Base-by-base conservation (phyloP, 2,888 invertebrate species). In the Tachina fera region DNA sequence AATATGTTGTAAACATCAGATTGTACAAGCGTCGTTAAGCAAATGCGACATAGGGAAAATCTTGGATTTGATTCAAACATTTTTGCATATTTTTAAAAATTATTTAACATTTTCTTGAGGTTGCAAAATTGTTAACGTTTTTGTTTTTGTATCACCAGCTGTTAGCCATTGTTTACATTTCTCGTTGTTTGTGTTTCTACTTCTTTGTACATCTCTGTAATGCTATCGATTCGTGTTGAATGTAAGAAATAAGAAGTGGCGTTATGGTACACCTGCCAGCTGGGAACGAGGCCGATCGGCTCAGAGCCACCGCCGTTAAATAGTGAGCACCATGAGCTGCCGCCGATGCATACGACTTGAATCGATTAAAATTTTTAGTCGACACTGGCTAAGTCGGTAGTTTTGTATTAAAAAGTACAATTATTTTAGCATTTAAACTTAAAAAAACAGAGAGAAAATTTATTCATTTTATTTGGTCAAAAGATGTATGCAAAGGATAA, bases 1-100 rank as follows among this genome's bases (percentile, higher is more conserved):
- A 87, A 83, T 47, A 86, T 65, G 65, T 79, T 72, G 11, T 81
- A 79, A 1, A 10, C 16, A 53, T 79, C 51, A 22, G 41, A 22
- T 67, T 72, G 49, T 41, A 49, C 16, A 31, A 78, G 2, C 5
- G 19, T 31, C 10, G n/a, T 39, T 11, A 83, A 14, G n/a, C 83
- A 83, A 39, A 67, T 78, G 1, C 83, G 63, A 11, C 83, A 83
- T 5, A 83, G 9, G 10, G 45, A 39, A 2, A 47, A 22, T 61
- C 74, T 77, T 47, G 74, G 47, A 68, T 70, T 47, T 10, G 43
- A 41, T 9, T 76, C 11, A 13, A 43, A 58, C 76, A 77, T 82
- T 39, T n/a, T 49, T 49, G 14, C 9, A 5, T 47, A 1, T 68
- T 9, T 49, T 49, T 49, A 13, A 4, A 1, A 43, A 43, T 51